Evolutionary conservation across 2,888 invertebrate genomes (phyloP), one percentile per base, ranked within the genome.

Genomic region (Lysandra bellargus): DNA sequence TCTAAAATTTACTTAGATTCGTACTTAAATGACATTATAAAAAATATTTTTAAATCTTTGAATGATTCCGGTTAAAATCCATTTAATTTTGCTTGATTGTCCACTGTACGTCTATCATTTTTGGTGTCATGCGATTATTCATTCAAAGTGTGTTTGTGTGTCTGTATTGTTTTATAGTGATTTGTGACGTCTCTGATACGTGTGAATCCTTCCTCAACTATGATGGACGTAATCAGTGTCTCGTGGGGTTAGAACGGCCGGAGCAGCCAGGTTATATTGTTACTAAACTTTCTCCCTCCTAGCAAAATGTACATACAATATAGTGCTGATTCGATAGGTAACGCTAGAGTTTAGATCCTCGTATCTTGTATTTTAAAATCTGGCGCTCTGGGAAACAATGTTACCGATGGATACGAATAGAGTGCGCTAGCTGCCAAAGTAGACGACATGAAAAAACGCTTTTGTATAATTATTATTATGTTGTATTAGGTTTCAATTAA

Each of bases 391-490:
- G 23, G 23, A 23, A 23, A 23, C 23, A 23, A 64, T 30, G 64
- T 64, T 30, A 9, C 64, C 23, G 64, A 6, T 30, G 7, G 23
- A 30, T 69, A 14, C 33, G 0, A 4, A 33, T 5, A 69, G 69
- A 69, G 69, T 33, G 69, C 69, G 69, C 69, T 33, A 69, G 69
- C 33, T 69, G 30, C 64, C 64, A 64, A 12, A 12, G 64, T 30
- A 23, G 61, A 60, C 53, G 53, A 23, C 60, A 61, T n/a, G n/a
- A 61, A 33, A 79, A 80, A n/a, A 79, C 78, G 69, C 53, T 72
- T 17, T 79, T 79, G 4, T 40, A 78, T 40, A 23, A 17, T 23
- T 78, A 0, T 44, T 7, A n/a, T n/a, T n/a, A n/a, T n/a, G n/a
- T n/a, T n/a, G n/a, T n/a, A n/a, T n/a, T n/a, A n/a, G n/a, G 12